Evolutionary conservation across 2,888 invertebrate species (phyloP), one percentile per base, ranked within the genome.

Genomic region (Embidobia sp.): DNA sequence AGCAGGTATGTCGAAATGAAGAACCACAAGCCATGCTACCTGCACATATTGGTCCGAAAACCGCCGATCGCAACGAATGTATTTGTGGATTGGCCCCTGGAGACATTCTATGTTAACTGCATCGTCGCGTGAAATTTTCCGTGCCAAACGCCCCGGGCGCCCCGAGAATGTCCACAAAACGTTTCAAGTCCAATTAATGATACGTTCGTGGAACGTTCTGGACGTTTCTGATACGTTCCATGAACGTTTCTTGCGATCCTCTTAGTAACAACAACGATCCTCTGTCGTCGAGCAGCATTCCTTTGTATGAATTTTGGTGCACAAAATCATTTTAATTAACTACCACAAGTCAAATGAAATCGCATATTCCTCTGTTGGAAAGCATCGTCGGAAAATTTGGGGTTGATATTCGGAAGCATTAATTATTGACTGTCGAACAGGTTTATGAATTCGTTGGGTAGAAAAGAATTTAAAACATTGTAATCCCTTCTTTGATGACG

Each of bases 61-160:
- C 42, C 42, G 35, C 35, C 27, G 42, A 49, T 59, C 48, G 59
- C 48, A 10, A 48, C 51, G 31, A 42, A 59, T 22, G 44, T 33
- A 19, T 31, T 29, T 27, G 19, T 5, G 27, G 22, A 70, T 70
- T 51, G 26, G 59, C 53, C 53, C 61, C 70, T 53, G 46, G 61
- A 61, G 70, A 70, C 46, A 37, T 22, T 51, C 51, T 61, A 51
- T 11, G 53, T 70, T 70, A 70, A 55, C 55, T 55, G 63, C 72
- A 63, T 37, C 55, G 29, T 53, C 35, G 72, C 55, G 31, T 55
- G 63, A 63, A 63, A 72, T 72, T 72, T 72, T 55, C 51, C 64
- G 31, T 49, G 40, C 27, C 3, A 42, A 73, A 49, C 33, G 37
- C 37, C 40, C 40, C 10, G 57, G 48, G 57, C 33, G 37, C 37